Conservation (phyloP, 2,888 invertebrate genomes). For the Ephialtes manifestator region DNA sequence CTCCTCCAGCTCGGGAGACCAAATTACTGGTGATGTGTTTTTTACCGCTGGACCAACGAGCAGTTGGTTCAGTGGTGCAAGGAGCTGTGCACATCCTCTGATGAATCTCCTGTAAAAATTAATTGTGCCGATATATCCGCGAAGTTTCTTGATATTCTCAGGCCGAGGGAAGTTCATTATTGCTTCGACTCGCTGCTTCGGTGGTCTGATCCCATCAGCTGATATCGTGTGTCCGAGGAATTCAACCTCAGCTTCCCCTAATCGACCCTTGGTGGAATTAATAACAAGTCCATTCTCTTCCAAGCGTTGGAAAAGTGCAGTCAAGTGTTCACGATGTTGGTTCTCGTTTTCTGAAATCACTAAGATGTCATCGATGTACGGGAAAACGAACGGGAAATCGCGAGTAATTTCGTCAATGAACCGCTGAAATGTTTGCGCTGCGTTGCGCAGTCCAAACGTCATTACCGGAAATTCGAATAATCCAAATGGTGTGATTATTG, state of each 20-base stretch:
- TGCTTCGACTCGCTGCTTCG: conserved; percentile 61
- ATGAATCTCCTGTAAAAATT: conserved; percentile 73
- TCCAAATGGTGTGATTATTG: too few relatives aligned
- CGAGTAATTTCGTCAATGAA: conserved; percentile 53
- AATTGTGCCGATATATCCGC: conserved; percentile 71
- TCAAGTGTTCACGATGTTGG: conserved; percentile 45
- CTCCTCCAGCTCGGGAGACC: conserved; percentile 46
- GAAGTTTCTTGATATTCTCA: conserved; percentile 53
- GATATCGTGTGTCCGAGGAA: conserved; percentile 44
- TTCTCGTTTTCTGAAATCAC: conserved; percentile 25
- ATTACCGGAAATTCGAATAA: conserved; percentile 34
- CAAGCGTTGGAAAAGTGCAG: conserved; percentile 31
- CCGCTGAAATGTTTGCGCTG: conserved; percentile 67
- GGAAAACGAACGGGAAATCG: conserved; percentile 36
- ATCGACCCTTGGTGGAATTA: conserved; percentile 30
- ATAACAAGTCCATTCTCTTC: conserved; percentile 39
- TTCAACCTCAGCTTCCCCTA: conserved; percentile 29
- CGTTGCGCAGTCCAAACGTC: conserved; percentile 72
- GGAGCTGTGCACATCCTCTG: conserved; percentile 56
- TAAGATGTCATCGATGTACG: conserved; percentile 56
- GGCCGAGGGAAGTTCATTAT: conserved; percentile 56
- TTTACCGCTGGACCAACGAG: conserved; percentile 46
- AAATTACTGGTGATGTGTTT: conserved; percentile 52
- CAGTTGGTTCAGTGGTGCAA: conserved; percentile 44
- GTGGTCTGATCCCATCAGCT: conserved; percentile 54